A percentile compares a stretch with the other conserved stretches of the same genome.
Evolutionary conservation across 2,797 vertebrate genomes (phyloP).

Genomic region (Enteromius mattozi): DNA sequence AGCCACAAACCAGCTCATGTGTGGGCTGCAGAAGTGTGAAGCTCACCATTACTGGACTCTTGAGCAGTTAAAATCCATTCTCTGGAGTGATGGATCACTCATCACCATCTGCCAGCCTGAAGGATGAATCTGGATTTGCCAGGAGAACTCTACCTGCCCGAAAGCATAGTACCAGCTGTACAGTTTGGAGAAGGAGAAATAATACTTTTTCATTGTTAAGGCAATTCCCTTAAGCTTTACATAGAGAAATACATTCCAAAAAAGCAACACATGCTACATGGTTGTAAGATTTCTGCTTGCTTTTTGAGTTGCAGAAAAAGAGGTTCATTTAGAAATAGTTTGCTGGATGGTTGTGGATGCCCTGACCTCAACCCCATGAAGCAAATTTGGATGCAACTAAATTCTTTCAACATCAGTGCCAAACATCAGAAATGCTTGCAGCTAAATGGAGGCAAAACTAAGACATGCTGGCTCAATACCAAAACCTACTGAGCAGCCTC

Average conservation of each 20-base stretch:
- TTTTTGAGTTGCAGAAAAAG: neutral
- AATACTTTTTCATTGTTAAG: neutral
- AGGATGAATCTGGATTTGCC: slow-evolving; percentile 41
- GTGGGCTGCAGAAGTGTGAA: slow-evolving; percentile 35
- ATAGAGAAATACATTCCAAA: neutral
- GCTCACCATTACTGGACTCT: slow-evolving; percentile 37
- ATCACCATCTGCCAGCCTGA: slow-evolving; percentile 52
- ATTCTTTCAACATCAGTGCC: slow-evolving; percentile 16
- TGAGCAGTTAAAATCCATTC: slow-evolving; percentile 41
- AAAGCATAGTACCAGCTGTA: slow-evolving; percentile 32
- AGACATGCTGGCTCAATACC: neutral
- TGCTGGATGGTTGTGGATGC: neutral
- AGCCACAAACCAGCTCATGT: slow-evolving; percentile 33
- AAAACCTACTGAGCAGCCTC: slow-evolving; percentile 11
- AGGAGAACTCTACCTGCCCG: slow-evolving; percentile 35
- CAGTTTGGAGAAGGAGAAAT: slow-evolving; percentile 21
- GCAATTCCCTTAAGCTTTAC: slow-evolving; percentile 3
- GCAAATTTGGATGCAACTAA: slow-evolving; percentile 10
- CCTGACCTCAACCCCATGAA: slow-evolving; percentile 25
- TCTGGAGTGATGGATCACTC: slow-evolving; percentile 48
- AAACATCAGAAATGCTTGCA: slow-evolving; percentile 32
- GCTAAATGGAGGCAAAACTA: slow-evolving; percentile 25
- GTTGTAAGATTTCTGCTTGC: neutral
- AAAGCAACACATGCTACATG: neutral
- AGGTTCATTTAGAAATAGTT: slow-evolving; percentile 11